Evolutionary conservation across 2,888 invertebrate species (phyloP).

Genomic region (Catocala nupta): DNA sequence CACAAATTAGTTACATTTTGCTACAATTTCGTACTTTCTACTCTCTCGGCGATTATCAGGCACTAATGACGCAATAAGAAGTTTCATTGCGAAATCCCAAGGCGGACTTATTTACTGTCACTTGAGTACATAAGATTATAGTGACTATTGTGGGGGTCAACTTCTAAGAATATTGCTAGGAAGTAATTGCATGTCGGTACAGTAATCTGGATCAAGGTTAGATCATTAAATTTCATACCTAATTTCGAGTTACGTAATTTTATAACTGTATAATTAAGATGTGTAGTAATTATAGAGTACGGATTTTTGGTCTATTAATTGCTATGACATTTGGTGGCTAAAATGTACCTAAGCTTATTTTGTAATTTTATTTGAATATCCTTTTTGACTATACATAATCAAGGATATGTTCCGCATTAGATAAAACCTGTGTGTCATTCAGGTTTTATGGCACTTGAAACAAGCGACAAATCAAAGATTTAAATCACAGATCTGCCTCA

Average conservation of each 20-base stretch:
- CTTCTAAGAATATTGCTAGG: constrained; percentile 26
- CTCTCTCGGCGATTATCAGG: constrained; percentile 25
- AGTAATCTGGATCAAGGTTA: constrained; percentile 22
- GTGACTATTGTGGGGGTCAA: constrained; percentile 39
- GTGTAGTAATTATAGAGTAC: too few relatives aligned
- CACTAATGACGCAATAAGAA: constrained; percentile 32
- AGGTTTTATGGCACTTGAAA: too few relatives aligned
- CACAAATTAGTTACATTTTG: constrained; percentile 20
- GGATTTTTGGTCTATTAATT: too few relatives aligned
- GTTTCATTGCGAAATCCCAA: constrained; percentile 35
- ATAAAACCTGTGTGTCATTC: too few relatives aligned
- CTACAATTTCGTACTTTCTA: constrained; percentile 39
- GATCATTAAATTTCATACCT: constrained; percentile 20
- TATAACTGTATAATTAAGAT: too few relatives aligned
- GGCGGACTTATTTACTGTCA: constrained; percentile 29
- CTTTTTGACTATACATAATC: too few relatives aligned
- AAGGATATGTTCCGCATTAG: too few relatives aligned
- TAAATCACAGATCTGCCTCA: too few relatives aligned
- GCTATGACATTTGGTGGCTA: too few relatives aligned
- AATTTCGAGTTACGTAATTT: not conserved
- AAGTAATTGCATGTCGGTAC: constrained; percentile 6
- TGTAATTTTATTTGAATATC: too few relatives aligned
- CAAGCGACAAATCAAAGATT: too few relatives aligned
- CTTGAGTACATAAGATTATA: constrained; percentile 14
- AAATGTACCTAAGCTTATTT: too few relatives aligned